Evolutionary conservation across 2,797 vertebrate species (phyloP).

Genomic region (Centroberyx gerrardi): DNA sequence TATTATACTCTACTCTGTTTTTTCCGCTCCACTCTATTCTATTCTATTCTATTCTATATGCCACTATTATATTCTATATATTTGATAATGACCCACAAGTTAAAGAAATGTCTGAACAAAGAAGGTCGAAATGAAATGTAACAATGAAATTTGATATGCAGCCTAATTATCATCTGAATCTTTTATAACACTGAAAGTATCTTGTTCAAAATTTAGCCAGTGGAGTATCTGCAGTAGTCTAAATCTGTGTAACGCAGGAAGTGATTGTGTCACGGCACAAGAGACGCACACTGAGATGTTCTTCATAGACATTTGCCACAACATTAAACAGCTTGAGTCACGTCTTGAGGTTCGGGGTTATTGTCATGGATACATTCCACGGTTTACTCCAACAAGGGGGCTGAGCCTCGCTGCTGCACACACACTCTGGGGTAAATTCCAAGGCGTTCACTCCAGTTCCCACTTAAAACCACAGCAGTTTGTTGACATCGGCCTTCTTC

Average conservation of each 20-base stretch:
- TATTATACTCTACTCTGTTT: not conserved
- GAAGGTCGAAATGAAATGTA: no score
- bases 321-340: constrained; percentile 21
- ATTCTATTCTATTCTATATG: not conserved
- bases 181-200: no score
- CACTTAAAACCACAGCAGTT: constrained; percentile 2
- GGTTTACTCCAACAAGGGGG: constrained; percentile 19
- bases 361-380: constrained; percentile 66
- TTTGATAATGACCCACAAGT: no score
- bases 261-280: no score
- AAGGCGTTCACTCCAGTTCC: constrained; percentile 22
- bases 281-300: not conserved
- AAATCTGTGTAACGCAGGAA: no score
- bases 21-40: not conserved
- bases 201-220: no score
- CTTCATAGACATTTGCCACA: not conserved
- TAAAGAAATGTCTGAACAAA: no score
- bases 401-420: constrained; percentile 28
- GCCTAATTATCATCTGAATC: no score
- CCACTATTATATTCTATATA: not conserved
- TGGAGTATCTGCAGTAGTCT: no score
- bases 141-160: no score
- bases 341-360: constrained; percentile 31
- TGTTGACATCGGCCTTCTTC: constrained; percentile 22
- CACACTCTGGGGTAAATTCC: constrained; percentile 53